Percentiles rank a stretch among this genome's conserved stretches.
Evolutionary conservation across 2,797 vertebrate genomes (phyloP).

Genomic region (Chelon labrosus): DNA sequence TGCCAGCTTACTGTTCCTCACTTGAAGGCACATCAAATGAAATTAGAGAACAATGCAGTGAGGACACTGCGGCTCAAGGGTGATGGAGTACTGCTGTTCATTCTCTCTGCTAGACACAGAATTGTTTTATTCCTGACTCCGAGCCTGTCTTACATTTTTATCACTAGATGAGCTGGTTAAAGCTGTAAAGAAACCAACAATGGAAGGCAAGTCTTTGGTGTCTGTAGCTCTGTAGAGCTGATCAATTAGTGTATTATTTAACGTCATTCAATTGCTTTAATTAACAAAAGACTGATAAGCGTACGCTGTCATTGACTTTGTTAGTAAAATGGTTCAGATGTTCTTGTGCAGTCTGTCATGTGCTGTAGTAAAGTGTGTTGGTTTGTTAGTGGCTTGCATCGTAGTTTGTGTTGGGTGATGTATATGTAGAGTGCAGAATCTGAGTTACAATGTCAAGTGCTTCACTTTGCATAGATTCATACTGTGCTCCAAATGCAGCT

Average conservation of each 20-base stretch:
- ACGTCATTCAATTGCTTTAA: conserved; percentile 18
- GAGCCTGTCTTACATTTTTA: conserved; percentile 48
- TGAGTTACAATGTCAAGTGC: neutral
- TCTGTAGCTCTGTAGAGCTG: conserved; percentile 28
- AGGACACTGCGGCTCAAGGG: neutral
- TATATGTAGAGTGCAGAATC: conserved; percentile 19
- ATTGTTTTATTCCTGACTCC: neutral
- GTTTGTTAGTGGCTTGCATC: conserved; percentile 1
- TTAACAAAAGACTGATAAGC: neutral
- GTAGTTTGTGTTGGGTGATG: conserved; percentile 13
- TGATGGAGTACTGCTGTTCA: conserved; percentile 4
- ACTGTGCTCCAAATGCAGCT: neutral
- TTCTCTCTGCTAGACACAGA: neutral
- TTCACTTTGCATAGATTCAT: conserved; percentile 16
- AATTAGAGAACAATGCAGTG: neutral
- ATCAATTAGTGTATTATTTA: neutral
- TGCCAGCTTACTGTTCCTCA: neutral
- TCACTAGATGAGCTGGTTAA: conserved; percentile 63
- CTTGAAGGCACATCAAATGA: neutral
- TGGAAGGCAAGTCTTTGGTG: conserved; percentile 79
- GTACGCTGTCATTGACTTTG: conserved; percentile 2
- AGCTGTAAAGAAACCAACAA: conserved; percentile 43
- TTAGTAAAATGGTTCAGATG: neutral
- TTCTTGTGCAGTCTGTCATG: neutral
- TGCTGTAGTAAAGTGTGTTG: conserved; percentile 32